A percentile compares a stretch with the other conserved stretches of the same genome.
These are phyloP conservation scores for Rhynchophorus ferrugineus DNA, from an alignment of 1,140 invertebrate species.

Conservation along the genomic window DNA sequence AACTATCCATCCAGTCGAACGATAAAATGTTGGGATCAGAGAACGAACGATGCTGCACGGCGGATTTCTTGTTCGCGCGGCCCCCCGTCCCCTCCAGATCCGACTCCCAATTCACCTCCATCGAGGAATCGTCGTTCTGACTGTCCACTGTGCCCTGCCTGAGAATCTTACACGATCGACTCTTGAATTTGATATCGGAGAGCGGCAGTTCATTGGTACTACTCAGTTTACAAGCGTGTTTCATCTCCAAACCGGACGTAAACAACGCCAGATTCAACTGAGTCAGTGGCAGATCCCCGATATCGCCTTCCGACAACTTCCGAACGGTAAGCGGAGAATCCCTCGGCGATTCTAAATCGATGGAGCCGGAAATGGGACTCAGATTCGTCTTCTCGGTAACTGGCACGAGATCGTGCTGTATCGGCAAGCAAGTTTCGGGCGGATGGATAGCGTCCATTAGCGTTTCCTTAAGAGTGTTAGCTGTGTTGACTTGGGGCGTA, in stretches of 20 bases:
- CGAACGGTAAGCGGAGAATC: constrained; percentile 27
- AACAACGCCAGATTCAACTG: constrained; percentile 38
- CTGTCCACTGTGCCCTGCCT: constrained; percentile 27
- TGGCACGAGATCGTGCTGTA: too few species aligned
- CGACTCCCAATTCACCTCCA: constrained; percentile 33
- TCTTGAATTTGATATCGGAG: constrained; percentile 45
- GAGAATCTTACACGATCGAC: constrained; percentile 19
- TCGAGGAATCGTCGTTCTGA: constrained; percentile 28
- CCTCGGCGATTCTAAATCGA: constrained; percentile 31
- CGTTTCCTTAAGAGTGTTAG: too few species aligned
- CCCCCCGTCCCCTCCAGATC: constrained; percentile 24
- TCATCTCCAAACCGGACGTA: constrained; percentile 27
- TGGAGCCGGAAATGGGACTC: constrained; percentile 37
- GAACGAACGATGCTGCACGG: constrained; percentile 32
- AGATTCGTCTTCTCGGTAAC: constrained; percentile 24
- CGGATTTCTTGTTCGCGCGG: not conserved
- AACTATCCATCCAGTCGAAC: constrained; percentile 23
- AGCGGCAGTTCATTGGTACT: constrained; percentile 52
- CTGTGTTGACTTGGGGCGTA: too few species aligned
- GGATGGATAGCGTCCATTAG: too few species aligned
- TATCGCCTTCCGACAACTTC: constrained; percentile 31
- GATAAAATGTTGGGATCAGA: constrained; percentile 40
- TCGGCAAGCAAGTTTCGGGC: not conserved
- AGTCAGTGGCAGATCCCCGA: constrained; percentile 45
- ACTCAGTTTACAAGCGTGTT: constrained; percentile 41